Percentiles rank a stretch among this genome's conserved stretches.
phyloP scores from a whole-genome alignment of 2,888 invertebrate genomes.

The Apodemia mormo region DNA sequence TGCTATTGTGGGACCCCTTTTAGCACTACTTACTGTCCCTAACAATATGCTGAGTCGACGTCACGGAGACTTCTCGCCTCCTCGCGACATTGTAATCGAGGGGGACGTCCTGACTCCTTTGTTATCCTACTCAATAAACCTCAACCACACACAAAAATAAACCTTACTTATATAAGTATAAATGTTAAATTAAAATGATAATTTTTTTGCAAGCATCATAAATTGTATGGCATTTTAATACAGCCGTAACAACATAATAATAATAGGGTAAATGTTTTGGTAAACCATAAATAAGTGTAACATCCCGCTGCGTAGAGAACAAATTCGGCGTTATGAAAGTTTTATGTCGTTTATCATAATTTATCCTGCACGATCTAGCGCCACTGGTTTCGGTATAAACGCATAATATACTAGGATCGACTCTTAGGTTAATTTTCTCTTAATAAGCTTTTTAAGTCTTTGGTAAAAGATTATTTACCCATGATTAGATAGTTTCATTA shows the following conservation, averaged over 20 bases:
- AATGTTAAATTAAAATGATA: constrained; percentile 35
- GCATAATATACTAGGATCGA: no score
- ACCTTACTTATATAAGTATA: constrained; percentile 30
- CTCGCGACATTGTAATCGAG: constrained; percentile 72
- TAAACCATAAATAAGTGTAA: constrained; percentile 77
- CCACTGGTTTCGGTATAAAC: no score
- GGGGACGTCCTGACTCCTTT: constrained; percentile 69
- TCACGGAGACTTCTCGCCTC: constrained; percentile 53
- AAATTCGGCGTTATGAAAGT: constrained; percentile 49
- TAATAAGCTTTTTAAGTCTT: no score
- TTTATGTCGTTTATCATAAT: not conserved
- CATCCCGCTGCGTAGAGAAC: constrained; percentile 63
- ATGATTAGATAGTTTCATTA: no score
- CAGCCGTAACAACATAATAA: constrained; percentile 77
- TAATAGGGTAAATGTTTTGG: constrained; percentile 82
- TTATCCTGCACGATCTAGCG: not conserved
- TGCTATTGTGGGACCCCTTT: constrained; percentile 66
- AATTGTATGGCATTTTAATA: constrained; percentile 80
- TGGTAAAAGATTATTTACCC: no score
- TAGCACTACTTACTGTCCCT: constrained; percentile 46
- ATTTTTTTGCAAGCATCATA: constrained; percentile 68
- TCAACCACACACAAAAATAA: constrained; percentile 37
- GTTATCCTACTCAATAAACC: constrained; percentile 63
- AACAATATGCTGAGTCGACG: constrained; percentile 60
- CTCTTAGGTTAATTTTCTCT: no score